Evolutionary conservation across 2,113 vertebrate species (phyloP).

Genomic region (Sander vitreus): DNA sequence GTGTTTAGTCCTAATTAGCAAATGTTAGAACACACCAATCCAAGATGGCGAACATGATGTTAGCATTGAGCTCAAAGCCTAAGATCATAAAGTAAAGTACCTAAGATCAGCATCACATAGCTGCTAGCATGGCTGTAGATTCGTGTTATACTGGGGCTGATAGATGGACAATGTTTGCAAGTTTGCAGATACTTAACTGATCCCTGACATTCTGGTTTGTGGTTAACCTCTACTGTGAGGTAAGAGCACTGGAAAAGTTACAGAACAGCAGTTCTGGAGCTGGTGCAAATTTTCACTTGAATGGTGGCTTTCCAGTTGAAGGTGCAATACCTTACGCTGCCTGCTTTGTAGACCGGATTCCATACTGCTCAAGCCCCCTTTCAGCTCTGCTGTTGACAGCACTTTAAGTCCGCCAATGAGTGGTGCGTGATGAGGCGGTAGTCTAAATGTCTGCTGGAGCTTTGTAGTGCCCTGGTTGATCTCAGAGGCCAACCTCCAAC

Average conservation of each 20-base stretch:
- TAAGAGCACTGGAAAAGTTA: not conserved
- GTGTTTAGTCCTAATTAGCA: not conserved
- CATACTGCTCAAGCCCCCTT: conserved; percentile 11
- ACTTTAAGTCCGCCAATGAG: conserved; percentile 42
- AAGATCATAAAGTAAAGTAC: too few relatives aligned
- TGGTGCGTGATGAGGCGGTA: conserved; percentile 48
- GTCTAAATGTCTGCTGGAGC: conserved; percentile 57
- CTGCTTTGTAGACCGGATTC: conserved; percentile 16
- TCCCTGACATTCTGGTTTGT: conserved; percentile 1
- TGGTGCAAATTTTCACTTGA: not conserved
- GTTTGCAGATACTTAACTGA: not conserved
- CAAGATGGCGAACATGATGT: not conserved
- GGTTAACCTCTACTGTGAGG: not conserved
- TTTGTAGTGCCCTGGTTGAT: conserved; percentile 63
- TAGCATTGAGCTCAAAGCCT: not conserved
- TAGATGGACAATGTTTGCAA: not conserved
- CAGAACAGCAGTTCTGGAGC: not conserved
- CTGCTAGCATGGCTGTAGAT: not conserved
- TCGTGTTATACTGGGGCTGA: not conserved
- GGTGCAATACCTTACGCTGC: not conserved
- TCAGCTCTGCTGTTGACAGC: conserved; percentile 27
- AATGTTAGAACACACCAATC: not conserved
- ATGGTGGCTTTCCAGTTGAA: conserved; percentile 1
- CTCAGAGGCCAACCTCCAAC: conserved; percentile 59
- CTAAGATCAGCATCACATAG: not conserved